Percentiles rank a stretch among this genome's conserved stretches.
phyloP scores from a whole-genome alignment of 1,140 invertebrate species.

The Aphelenchoides fujianensis region DNA sequence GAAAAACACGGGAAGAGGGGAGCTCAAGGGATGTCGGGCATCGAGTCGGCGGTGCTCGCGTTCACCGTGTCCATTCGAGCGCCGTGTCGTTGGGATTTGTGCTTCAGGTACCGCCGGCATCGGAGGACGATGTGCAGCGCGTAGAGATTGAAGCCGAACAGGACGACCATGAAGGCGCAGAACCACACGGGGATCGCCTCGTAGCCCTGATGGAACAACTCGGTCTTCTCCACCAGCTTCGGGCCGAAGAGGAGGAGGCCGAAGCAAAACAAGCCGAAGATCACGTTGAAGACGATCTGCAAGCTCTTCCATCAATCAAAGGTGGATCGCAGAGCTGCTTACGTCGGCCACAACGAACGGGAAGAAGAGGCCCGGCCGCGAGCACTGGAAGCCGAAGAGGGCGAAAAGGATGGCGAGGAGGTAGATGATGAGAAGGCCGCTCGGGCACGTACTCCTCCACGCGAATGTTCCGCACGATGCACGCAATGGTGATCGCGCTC shows the following conservation, averaged over 20 bases:
- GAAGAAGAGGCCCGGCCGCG: not conserved
- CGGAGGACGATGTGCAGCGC: not conserved
- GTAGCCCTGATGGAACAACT: not conserved
- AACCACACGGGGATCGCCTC: not conserved
- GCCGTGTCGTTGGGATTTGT: not conserved
- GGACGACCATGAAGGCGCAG: not conserved
- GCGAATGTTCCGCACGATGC: not conserved
- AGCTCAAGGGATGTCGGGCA: not conserved
- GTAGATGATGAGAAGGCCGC: not conserved
- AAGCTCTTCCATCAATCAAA: not conserved
- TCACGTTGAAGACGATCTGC: not conserved
- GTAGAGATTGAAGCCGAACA: not conserved
- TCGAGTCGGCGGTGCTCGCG: conserved; percentile 2
- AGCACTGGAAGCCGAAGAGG: not conserved
- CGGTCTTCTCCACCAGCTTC: not conserved
- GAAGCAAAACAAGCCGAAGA: not conserved
- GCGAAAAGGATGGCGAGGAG: not conserved
- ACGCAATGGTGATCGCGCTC: not conserved
- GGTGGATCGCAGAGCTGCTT: not conserved
- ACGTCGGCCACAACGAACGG: not conserved
- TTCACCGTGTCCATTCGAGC: not conserved
- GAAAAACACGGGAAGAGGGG: too few species aligned
- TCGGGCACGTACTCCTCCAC: not conserved
- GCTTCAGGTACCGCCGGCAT: not conserved
- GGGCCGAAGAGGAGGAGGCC: not conserved